phyloP scores from a whole-genome alignment of 2,888 invertebrate genomes.

The Entomobrya multifasciata region DNA sequence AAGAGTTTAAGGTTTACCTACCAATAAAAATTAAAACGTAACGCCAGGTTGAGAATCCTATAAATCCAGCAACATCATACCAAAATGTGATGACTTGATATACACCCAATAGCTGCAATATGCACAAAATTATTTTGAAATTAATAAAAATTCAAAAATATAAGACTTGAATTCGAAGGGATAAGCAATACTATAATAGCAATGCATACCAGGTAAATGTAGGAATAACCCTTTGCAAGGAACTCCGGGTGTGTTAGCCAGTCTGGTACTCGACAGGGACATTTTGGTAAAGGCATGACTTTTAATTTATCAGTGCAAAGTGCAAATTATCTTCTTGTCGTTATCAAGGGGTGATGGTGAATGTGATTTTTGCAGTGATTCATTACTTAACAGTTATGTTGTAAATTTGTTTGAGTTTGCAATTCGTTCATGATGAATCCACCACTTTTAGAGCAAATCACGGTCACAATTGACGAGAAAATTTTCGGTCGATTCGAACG shows the following conservation, averaged over 20 bases:
- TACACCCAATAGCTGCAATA: constrained; percentile 65
- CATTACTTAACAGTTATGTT: background rate
- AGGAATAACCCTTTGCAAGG: constrained; percentile 66
- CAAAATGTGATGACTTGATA: constrained; percentile 71
- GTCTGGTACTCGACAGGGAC: constrained; percentile 37
- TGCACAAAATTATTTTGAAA: no score
- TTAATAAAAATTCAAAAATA: no score
- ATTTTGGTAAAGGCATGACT: constrained; percentile 47
- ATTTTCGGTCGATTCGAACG: background rate
- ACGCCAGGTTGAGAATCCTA: constrained; percentile 24
- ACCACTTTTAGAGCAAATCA: background rate
- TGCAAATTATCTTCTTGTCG: background rate
- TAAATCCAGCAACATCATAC: constrained; percentile 72
- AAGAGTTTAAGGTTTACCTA: constrained; percentile 31
- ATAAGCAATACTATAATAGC: no score
- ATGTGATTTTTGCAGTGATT: background rate
- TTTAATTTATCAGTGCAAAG: background rate
- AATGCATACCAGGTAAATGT: constrained; percentile 71
- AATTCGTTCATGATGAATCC: background rate
- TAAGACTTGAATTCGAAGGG: no score
- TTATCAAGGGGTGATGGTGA: background rate
- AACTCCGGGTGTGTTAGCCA: constrained; percentile 61
- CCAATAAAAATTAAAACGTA: constrained; percentile 71
- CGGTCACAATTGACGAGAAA: background rate
- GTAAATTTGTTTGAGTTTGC: background rate